These are phyloP conservation scores for Hippocampus zosterae DNA, from an alignment of 2,113 vertebrate species.

Conservation along the genomic window DNA sequence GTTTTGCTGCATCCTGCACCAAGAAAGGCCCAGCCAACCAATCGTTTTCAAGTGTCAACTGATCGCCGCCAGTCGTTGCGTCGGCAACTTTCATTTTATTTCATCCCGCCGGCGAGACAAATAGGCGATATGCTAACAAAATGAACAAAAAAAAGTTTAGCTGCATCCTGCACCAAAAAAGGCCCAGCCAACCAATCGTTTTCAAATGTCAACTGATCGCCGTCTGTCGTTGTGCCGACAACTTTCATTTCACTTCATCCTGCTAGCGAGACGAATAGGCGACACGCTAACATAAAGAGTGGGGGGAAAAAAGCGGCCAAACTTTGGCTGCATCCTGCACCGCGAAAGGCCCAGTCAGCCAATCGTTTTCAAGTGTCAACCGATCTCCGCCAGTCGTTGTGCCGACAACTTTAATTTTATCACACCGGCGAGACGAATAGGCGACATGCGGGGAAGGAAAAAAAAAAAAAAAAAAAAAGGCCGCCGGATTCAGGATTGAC, in stretches of 20 bases:
- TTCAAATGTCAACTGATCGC: constrained; percentile 72
- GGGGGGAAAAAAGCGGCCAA: too few species aligned
- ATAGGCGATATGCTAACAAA: constrained; percentile 69
- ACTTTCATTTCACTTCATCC: constrained; percentile 77
- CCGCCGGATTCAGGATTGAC: constrained; percentile 62
- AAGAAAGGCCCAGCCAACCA: constrained; percentile 50
- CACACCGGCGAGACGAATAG: constrained; percentile 66
- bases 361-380: constrained; percentile 77
- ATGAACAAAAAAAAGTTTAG: constrained; percentile 67
- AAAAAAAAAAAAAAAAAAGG: constrained; percentile 40
- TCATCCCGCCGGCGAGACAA: constrained; percentile 69
- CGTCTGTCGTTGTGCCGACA: constrained; percentile 58
- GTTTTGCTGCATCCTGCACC: constrained; percentile 74
- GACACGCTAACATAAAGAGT: constrained; percentile 66
- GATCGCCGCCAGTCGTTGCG: constrained; percentile 65
- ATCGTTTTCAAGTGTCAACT: constrained; percentile 76
- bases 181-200: constrained; percentile 68
- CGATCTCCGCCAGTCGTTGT: constrained; percentile 63
- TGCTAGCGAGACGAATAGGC: constrained; percentile 67
- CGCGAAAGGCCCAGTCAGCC: constrained; percentile 44
- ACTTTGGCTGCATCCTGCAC: constrained; percentile 75
- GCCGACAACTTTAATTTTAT: constrained; percentile 72
- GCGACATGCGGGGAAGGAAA: constrained; percentile 55
- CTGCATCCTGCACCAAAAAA: constrained; percentile 57
- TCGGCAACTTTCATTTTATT: constrained; percentile 73